These are phyloP conservation scores for Caenorhabditis drosophilae DNA, from an alignment of 2,888 invertebrate genomes.

Conservation along the genomic window DNA sequence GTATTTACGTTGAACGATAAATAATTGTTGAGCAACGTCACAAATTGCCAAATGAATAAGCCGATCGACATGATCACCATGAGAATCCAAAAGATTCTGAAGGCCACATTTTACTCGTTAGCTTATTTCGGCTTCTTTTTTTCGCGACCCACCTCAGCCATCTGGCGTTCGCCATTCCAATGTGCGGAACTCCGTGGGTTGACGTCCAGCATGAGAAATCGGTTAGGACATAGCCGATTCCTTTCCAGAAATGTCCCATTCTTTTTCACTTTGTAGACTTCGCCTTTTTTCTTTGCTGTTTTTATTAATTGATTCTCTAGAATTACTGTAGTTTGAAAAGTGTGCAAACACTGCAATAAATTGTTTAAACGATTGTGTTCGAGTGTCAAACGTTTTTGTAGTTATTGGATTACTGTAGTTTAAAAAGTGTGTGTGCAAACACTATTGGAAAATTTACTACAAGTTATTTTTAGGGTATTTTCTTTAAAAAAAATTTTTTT, in stretches of 20 bases:
- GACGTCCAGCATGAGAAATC: slow-evolving; percentile 66
- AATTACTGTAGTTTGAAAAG: no score
- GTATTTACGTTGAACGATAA: slow-evolving; percentile 58
- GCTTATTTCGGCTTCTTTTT: neutral
- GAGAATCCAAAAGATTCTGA: slow-evolving; percentile 57
- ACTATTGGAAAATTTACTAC: no score
- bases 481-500: no score
- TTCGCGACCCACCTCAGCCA: slow-evolving; percentile 38
- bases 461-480: no score
- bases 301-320: neutral
- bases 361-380: no score
- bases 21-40: slow-evolving; percentile 51
- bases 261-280: neutral
- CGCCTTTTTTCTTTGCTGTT: neutral
- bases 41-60: slow-evolving; percentile 59
- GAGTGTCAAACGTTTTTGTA: no score
- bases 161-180: slow-evolving; percentile 58
- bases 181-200: slow-evolving; percentile 65
- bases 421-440: no score
- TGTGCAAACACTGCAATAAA: no score
- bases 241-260: slow-evolving; percentile 52
- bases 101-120: neutral
- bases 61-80: slow-evolving; percentile 48
- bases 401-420: no score
- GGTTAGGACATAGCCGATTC: slow-evolving; percentile 47